These are phyloP conservation scores for Malurus elegans DNA, from an alignment of 2,113 vertebrate species.

Conservation along the genomic window DNA sequence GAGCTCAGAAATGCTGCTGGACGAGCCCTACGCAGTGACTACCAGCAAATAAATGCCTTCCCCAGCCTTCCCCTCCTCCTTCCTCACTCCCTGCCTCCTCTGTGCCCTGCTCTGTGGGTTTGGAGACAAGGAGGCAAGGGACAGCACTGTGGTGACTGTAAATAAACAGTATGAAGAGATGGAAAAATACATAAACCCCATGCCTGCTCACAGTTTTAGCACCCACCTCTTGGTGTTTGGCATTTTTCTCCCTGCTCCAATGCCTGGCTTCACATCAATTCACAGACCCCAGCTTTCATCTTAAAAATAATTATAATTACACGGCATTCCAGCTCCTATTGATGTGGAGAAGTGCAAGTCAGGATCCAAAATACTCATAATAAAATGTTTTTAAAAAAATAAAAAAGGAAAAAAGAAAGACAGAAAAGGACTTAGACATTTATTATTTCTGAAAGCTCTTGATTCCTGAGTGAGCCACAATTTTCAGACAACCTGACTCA, in stretches of 20 bases:
- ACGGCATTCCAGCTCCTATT: background rate
- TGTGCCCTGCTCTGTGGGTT: background rate
- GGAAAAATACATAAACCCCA: background rate
- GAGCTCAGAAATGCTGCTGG: background rate
- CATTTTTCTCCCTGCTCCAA: background rate
- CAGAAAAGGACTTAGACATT: background rate
- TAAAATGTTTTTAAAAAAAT: background rate
- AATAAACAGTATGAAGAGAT: background rate
- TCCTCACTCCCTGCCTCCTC: background rate
- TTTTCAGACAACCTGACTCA: conserved; percentile 50
- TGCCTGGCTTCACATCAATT: background rate
- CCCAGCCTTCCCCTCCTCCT: background rate
- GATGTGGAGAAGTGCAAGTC: background rate
- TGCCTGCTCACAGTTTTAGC: background rate
- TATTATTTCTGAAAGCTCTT: conserved; percentile 17
- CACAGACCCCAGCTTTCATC: background rate
- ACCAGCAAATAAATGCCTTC: background rate
- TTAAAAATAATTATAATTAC: conserved; percentile 3
- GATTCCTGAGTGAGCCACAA: background rate
- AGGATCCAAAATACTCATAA: background rate
- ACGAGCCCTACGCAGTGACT: background rate
- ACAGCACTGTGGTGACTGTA: background rate
- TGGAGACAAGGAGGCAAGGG: background rate
- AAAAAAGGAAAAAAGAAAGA: too few relatives aligned
- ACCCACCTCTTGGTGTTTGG: background rate